A percentile compares a stretch with the other conserved stretches of the same genome.
Evolutionary conservation across 2,797 vertebrate species (phyloP).

Genomic region (Artibeus lituratus): DNA sequence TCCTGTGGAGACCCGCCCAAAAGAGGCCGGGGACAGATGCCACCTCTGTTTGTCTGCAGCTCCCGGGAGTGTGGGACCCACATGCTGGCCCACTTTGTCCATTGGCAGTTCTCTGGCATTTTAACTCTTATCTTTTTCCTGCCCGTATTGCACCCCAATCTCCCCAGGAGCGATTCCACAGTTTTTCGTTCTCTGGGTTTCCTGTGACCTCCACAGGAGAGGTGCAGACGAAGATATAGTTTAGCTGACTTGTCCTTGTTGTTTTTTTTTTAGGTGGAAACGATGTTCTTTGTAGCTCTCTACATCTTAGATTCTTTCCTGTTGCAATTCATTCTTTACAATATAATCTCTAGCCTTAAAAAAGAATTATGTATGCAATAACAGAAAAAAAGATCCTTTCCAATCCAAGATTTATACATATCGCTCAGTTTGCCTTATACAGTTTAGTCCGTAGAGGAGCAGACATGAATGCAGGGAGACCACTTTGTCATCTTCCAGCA

Average conservation of each 20-base stretch:
- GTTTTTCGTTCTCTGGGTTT: neutral
- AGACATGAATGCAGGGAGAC: rapidly evolving
- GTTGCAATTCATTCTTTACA: constrained; percentile 62
- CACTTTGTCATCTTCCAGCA: rapidly evolving
- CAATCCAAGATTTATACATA: rapidly evolving
- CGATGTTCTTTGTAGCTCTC: neutral
- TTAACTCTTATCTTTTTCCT: neutral
- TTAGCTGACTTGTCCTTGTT: neutral
- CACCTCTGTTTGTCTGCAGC: neutral
- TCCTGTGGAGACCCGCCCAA: neutral
- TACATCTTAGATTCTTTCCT: constrained; percentile 53
- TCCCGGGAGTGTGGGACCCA: neutral
- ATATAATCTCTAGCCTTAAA: constrained; percentile 27
- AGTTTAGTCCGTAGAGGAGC: neutral
- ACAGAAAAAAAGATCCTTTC: neutral
- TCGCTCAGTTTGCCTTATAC: neutral
- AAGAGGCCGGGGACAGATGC: neutral
- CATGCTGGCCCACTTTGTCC: neutral
- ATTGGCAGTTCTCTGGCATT: neutral
- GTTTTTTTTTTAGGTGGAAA: neutral
- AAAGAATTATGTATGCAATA: neutral
- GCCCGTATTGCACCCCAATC: neutral
- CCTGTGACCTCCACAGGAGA: neutral
- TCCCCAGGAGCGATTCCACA: neutral
- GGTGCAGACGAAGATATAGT: neutral